A percentile compares a stretch with the other conserved stretches of the same genome.
Evolutionary conservation across 2,113 vertebrate genomes (phyloP).

Genomic region (Ciconia maguari): DNA sequence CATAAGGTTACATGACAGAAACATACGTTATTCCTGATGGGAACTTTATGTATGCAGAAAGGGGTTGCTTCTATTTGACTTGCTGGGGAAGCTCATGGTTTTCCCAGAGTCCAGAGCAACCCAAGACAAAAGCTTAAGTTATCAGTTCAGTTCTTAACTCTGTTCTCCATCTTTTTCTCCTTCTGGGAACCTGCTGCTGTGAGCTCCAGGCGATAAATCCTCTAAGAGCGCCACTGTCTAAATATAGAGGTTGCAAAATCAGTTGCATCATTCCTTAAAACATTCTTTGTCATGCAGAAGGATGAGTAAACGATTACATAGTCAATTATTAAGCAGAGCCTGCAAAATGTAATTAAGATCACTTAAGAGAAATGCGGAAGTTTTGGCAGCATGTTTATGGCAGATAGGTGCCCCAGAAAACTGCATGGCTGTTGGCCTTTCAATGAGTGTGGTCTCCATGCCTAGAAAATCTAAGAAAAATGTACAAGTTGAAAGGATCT

Average conservation of each 20-base stretch:
- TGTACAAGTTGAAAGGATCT: not conserved
- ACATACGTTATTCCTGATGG: not conserved
- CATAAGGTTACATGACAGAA: not conserved
- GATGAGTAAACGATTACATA: conserved; percentile 15
- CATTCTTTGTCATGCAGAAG: not conserved
- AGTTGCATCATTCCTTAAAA: not conserved
- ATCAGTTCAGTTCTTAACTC: not conserved
- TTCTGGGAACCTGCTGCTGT: not conserved
- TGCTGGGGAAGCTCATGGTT: not conserved
- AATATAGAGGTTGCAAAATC: conserved; percentile 12
- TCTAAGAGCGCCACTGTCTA: not conserved
- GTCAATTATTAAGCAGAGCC: conserved; percentile 1
- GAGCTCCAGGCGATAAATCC: not conserved
- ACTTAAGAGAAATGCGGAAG: not conserved
- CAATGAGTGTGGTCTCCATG: not conserved
- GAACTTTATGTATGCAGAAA: not conserved
- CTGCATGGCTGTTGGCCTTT: not conserved
- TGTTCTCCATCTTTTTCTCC: not conserved
- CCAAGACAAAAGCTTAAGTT: not conserved
- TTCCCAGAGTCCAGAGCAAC: not conserved
- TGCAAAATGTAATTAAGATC: not conserved
- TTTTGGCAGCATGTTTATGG: not conserved
- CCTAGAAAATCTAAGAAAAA: not conserved
- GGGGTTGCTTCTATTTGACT: not conserved
- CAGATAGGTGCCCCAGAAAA: not conserved